Evolutionary conservation across 92 coral and sea anemone species (phyloP).

Genomic region (Umimayanthus kanabou): DNA sequence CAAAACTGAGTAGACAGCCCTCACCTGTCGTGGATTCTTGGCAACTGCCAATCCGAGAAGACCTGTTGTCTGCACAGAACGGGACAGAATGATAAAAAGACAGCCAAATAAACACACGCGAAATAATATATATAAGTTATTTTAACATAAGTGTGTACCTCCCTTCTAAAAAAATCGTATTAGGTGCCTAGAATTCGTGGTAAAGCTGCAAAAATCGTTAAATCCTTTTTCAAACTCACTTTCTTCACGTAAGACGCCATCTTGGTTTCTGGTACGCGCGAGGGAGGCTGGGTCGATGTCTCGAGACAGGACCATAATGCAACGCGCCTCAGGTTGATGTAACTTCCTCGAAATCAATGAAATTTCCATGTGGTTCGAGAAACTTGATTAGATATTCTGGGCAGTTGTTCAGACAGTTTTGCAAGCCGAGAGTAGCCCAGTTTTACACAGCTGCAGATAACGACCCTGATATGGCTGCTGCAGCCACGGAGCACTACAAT

Average conservation of each 20-base stretch:
- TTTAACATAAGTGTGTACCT: not conserved
- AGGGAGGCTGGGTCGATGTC: constrained; percentile 46
- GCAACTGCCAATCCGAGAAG: constrained; percentile 93
- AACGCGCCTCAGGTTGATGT: constrained; percentile 54
- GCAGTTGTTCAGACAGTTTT: constrained; percentile 20
- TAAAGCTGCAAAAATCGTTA: not conserved
- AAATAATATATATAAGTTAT: not conserved
- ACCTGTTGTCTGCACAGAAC: constrained; percentile 77
- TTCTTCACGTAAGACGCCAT: constrained; percentile 97
- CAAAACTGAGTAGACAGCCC: not conserved
- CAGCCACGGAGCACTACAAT: constrained; percentile 79
- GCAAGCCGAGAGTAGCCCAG: not conserved
- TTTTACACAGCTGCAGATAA: constrained; percentile 43
- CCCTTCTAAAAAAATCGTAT: not conserved
- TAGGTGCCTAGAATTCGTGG: not conserved
- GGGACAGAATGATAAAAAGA: not conserved
- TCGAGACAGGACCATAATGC: constrained; percentile 26
- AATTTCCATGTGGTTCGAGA: constrained; percentile 53
- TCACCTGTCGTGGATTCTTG: constrained; percentile 94
- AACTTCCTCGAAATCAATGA: constrained; percentile 46
- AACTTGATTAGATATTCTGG: constrained; percentile 30
- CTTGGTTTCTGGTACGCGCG: constrained; percentile 55
- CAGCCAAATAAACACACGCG: not conserved
- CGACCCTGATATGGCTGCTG: constrained; percentile 67
- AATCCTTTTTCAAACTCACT: constrained; percentile 50